These are phyloP conservation scores for Axis porcinus DNA, from an alignment of 2,113 vertebrate species.

Conservation along the genomic window DNA sequence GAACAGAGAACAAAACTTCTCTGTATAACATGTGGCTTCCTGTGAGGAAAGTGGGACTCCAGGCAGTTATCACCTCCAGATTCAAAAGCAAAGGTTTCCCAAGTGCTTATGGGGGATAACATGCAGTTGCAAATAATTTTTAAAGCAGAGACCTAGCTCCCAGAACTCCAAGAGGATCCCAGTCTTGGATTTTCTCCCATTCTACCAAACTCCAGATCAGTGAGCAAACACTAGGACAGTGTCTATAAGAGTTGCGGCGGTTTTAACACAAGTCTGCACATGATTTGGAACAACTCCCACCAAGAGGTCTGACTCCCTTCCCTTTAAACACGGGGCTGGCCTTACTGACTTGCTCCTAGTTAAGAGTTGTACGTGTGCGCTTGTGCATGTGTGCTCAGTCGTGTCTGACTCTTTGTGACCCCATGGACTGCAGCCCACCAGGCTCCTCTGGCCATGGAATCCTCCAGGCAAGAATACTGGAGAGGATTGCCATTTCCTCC, in stretches of 20 bases:
- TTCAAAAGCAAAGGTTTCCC: constrained; percentile 35
- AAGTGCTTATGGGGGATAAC: not conserved
- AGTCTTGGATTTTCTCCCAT: not conserved
- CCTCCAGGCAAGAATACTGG: not conserved
- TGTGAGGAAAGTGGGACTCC: not conserved
- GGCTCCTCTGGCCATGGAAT: not conserved
- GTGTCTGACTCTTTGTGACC: not conserved
- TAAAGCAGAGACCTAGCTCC: not conserved
- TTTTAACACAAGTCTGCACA: not conserved
- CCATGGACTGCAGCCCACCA: not conserved
- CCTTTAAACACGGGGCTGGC: not conserved
- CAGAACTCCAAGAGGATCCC: not conserved
- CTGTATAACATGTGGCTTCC: not conserved
- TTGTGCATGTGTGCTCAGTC: fast-evolving
- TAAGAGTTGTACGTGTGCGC: fast-evolving
- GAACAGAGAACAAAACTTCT: not conserved
- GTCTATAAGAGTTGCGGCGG: not conserved
- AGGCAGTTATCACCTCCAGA: not conserved
- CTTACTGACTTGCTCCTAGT: not conserved
- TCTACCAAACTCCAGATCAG: not conserved
- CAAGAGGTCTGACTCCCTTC: not conserved
- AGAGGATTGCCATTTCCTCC: not conserved
- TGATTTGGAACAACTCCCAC: not conserved
- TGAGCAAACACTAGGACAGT: not conserved
- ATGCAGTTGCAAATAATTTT: not conserved